Base-by-base conservation (phyloP, 2,797 vertebrate genomes). In the Mus minutoides region DNA sequence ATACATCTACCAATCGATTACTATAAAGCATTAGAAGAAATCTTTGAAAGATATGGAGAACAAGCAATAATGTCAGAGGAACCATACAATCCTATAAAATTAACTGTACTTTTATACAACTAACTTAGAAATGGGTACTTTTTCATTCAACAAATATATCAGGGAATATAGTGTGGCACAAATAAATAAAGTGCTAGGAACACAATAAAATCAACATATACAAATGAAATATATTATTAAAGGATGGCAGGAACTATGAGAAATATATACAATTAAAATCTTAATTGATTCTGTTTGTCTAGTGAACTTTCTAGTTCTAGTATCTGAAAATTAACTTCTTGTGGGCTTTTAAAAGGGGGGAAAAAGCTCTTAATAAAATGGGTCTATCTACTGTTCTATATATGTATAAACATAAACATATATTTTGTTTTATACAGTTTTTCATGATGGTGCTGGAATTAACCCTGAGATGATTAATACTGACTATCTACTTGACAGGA, bases 181-280 rank as follows among this genome's bases (percentile, higher is more conserved):
- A 11, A 69, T 24, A 43, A 76, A 43, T 73, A 40, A 94, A 71
- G 24, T 76, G 29, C 16, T 83, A 19, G 95, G 13, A 29, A 89
- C n/a, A 97, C 4, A 82, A 80, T 93, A 93, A 96, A 95, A 89
- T 78, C 76, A 91, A 54, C n/a, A 56, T 24, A 24, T 10, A 46
- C 49, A 71, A 40, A 40, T 67, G 54, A 14, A 73, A 56, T 24
- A 52, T 62, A 77, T n/a, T 49, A 80, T 46, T 86, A 83, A 85
- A 88, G 69, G 90, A 88, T 49, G 46, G 26, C 34, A 92, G 40
- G 17, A 73, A 56, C 8, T 46, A 60, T 62, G 31, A 75, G 11
- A 77, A 73, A 89, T 6, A 31, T 87, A 93, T 10, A 52, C 10
- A 94, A 94, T 58, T 13, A 64, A 49, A 10, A 92, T 24, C 54